phyloP scores from a whole-genome alignment of 2,888 invertebrate species.

The Tenthredo mesomela region DNA sequence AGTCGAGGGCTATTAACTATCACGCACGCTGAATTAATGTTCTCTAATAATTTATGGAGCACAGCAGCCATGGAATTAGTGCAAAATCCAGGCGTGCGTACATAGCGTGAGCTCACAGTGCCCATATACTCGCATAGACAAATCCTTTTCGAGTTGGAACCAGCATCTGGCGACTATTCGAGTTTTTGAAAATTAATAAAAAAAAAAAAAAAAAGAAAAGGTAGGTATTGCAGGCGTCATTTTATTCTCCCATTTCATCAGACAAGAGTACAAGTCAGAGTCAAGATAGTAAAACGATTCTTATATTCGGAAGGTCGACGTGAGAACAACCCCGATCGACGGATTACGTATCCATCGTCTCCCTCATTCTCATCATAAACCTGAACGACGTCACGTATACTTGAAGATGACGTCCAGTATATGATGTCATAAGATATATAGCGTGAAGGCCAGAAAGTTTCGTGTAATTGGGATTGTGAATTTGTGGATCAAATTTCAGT shows the following conservation, averaged over 20 bases:
- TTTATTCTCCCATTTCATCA: neutral
- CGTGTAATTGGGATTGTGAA: neutral
- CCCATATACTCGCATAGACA: conserved; percentile 1
- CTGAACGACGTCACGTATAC: neutral
- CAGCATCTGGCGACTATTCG: neutral
- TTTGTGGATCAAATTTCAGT: neutral
- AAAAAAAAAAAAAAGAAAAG: neutral
- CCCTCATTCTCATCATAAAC: neutral
- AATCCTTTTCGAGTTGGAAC: neutral
- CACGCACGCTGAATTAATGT: conserved; percentile 39
- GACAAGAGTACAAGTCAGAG: neutral
- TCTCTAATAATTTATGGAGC: conserved; percentile 47
- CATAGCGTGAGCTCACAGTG: neutral
- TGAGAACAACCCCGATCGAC: neutral
- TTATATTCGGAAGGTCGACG: neutral
- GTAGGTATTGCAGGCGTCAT: neutral
- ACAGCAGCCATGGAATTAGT: conserved; percentile 45
- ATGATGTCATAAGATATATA: neutral
- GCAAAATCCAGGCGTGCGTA: conserved; percentile 12
- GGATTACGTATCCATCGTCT: neutral
- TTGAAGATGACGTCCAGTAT: neutral
- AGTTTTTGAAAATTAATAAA: neutral
- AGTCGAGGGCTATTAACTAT: conserved; percentile 30
- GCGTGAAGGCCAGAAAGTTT: neutral
- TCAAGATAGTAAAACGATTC: neutral